A percentile compares a stretch with the other conserved stretches of the same genome.
Evolutionary conservation across 2,797 vertebrate species (phyloP).

Genomic region (Botia kubotai): DNA sequence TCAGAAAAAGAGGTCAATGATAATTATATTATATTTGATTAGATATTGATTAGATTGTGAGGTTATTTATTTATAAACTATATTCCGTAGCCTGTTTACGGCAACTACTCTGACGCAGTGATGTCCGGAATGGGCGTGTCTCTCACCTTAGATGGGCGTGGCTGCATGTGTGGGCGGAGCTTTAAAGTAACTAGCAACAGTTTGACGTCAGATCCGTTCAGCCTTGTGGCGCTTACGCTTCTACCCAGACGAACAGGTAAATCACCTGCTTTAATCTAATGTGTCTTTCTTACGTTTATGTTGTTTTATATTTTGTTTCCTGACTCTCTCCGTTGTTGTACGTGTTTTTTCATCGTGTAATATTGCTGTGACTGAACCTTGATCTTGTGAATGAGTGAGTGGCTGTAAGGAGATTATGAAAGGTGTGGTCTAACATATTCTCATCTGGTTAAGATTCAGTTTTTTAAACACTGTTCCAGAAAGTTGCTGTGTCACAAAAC

Average conservation of each 20-base stretch:
- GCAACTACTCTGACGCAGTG: too few relatives aligned
- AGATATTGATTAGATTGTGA: too few relatives aligned
- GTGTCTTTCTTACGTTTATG: too few relatives aligned
- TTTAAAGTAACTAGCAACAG: neutral
- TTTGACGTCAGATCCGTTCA: slow-evolving; percentile 1
- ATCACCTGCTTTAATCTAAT: neutral
- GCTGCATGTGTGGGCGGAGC: neutral
- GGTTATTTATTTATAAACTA: too few relatives aligned
- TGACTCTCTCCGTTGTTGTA: neutral
- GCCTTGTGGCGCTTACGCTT: neutral
- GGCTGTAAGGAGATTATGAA: too few relatives aligned
- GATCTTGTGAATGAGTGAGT: neutral
- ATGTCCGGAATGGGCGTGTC: slow-evolving; percentile 13
- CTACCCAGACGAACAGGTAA: slow-evolving; percentile 16
- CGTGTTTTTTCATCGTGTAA: neutral
- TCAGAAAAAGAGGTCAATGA: too few relatives aligned
- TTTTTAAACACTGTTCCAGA: neutral
- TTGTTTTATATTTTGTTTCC: neutral
- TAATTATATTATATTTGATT: too few relatives aligned
- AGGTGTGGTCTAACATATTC: too few relatives aligned
- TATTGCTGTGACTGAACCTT: neutral
- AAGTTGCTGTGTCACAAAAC: neutral
- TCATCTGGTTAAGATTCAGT: neutral
- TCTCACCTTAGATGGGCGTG: neutral
- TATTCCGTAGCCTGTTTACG: too few relatives aligned